Percentiles rank a stretch among this genome's conserved stretches.
Conservation (phyloP, 2,797 vertebrate genomes). For the Diceros bicornis region DNA sequence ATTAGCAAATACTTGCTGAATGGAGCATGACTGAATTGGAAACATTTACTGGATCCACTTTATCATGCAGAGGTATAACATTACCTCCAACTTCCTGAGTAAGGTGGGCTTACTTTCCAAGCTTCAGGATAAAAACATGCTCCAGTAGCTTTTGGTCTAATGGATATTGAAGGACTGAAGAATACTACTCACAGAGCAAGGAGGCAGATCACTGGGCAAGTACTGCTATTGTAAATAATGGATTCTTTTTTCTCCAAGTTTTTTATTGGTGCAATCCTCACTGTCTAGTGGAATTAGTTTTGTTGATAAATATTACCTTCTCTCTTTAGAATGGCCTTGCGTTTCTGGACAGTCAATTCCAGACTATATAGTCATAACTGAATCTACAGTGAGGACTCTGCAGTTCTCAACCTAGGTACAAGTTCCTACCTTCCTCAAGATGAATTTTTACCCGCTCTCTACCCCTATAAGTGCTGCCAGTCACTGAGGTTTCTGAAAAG, state of each 20-base stretch:
- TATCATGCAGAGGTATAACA: not conserved
- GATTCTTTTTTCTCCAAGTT: not conserved
- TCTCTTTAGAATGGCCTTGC: conserved; percentile 6
- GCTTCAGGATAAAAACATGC: not conserved
- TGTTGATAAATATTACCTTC: not conserved
- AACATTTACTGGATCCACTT: not conserved
- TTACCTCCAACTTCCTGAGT: not conserved
- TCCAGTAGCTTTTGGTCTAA: not conserved
- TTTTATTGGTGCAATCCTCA: not conserved
- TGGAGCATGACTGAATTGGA: conserved; percentile 2
- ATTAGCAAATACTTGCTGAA: conserved; percentile 24
- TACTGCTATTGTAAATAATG: not conserved
- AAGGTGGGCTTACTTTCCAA: conserved; percentile 9
- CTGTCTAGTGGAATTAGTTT: conserved; percentile 30
- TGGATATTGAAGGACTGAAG: not conserved
- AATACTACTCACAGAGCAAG: not conserved
- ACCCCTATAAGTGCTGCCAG: not conserved
- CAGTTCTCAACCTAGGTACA: not conserved
- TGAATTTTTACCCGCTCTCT: conserved; percentile 1
- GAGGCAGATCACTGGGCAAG: not conserved
- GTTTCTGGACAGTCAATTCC: conserved; percentile 27
- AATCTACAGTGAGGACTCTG: not conserved
- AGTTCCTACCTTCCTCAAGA: not conserved
- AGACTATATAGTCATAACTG: not conserved
- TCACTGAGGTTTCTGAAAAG: not conserved